Conservation (phyloP, 2,113 vertebrate genomes). For the Stictonetta naevosa region DNA sequence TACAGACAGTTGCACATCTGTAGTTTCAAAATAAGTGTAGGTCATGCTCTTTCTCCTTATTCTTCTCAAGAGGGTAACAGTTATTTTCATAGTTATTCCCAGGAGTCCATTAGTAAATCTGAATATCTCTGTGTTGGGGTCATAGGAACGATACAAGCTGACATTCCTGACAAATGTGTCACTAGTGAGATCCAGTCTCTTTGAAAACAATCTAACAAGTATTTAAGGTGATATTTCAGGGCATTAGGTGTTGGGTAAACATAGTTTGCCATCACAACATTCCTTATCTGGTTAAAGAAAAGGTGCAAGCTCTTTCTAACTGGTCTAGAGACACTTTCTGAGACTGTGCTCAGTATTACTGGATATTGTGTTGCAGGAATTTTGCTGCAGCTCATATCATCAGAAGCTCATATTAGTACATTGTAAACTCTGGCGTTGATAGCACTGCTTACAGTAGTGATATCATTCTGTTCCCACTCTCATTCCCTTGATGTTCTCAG, state of each 20-base stretch:
- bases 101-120: constrained; percentile 31
- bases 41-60: constrained; percentile 50
- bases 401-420: not conserved
- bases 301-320: not conserved
- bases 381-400: not conserved
- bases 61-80: constrained; percentile 34
- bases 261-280: not conserved
- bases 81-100: constrained; percentile 66
- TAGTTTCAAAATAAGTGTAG: constrained; percentile 52
- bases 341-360: not conserved
- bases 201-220: not conserved
- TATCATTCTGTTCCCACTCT: not conserved
- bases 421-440: not conserved
- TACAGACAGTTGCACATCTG: not conserved
- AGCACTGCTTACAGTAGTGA: not conserved
- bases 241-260: not conserved
- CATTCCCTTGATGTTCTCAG: not conserved
- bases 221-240: not conserved
- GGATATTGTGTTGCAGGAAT: not conserved
- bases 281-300: not conserved
- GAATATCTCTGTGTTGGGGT: constrained; percentile 43
- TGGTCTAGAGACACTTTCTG: not conserved
- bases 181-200: not conserved
- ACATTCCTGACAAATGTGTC: constrained; percentile 48
- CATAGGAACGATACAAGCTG: constrained; percentile 55